A percentile compares a stretch with the other conserved stretches of the same genome.
phyloP scores from a whole-genome alignment of 2,888 invertebrate genomes.

The Helleia helle region DNA sequence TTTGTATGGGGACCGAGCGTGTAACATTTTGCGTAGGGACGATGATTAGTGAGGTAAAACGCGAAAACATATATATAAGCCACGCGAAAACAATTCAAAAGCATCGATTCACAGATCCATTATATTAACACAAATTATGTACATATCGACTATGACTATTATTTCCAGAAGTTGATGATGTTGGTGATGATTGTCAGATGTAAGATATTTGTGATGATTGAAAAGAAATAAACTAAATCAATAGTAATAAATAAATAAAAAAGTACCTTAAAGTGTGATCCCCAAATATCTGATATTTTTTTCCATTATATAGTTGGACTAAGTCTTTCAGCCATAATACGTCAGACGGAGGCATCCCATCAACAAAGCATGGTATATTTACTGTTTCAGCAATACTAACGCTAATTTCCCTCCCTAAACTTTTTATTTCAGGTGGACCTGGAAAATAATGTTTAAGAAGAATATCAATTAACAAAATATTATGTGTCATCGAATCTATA shows the following conservation, averaged over 20 bases:
- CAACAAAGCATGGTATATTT: constrained; percentile 27
- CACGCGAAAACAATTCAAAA: background rate
- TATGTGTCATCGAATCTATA: too few relatives aligned
- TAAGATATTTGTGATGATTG: background rate
- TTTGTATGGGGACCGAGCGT: too few relatives aligned
- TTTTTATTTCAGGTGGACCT: constrained; percentile 33
- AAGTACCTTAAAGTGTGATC: constrained; percentile 31
- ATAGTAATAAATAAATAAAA: background rate
- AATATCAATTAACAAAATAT: too few relatives aligned
- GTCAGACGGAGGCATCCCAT: constrained; percentile 30
- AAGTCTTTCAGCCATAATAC: constrained; percentile 32
- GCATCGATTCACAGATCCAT: too few relatives aligned
- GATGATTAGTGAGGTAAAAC: too few relatives aligned
- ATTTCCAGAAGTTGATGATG: too few relatives aligned
- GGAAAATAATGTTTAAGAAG: too few relatives aligned
- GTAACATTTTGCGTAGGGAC: too few relatives aligned
- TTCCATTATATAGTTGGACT: constrained; percentile 15
- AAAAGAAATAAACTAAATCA: background rate
- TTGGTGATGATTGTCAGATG: too few relatives aligned
- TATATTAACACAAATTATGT: background rate
- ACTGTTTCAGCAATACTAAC: constrained; percentile 24
- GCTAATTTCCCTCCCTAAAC: constrained; percentile 9
- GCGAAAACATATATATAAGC: too few relatives aligned
- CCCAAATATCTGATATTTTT: constrained; percentile 20
- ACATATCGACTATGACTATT: too few relatives aligned